Conservation (phyloP, 1,140 invertebrate genomes). For the Diplogasteroides magnus region DNA sequence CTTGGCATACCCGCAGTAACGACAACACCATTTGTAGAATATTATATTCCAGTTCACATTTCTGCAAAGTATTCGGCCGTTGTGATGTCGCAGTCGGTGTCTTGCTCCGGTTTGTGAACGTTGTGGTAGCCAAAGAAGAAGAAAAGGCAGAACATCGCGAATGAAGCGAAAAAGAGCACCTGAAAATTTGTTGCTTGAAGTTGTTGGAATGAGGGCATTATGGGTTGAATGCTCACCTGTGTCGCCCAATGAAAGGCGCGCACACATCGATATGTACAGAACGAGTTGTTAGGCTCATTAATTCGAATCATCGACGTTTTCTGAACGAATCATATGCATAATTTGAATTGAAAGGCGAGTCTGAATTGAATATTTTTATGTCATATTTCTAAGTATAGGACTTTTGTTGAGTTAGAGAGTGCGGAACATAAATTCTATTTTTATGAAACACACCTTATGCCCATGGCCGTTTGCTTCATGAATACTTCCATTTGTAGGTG, state of each 20-base stretch:
- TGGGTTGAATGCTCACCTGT: conserved; percentile 2
- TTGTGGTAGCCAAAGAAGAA: conserved; percentile 54
- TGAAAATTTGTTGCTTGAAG: conserved; percentile 20
- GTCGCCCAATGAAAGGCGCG: conserved; percentile 2
- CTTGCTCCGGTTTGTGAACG: conserved; percentile 25
- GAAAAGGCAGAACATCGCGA: conserved; percentile 49
- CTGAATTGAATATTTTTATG: no score
- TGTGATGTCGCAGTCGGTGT: neutral
- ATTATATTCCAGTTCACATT: no score
- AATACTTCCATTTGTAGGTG: no score
- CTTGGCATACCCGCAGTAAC: no score
- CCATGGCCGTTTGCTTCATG: no score
- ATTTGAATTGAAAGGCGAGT: no score
- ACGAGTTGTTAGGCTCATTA: no score
- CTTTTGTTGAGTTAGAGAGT: no score
- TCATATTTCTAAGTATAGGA: no score
- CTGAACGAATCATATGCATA: no score
- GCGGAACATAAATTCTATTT: neutral
- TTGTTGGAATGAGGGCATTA: neutral
- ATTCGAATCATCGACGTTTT: no score
- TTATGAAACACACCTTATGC: neutral
- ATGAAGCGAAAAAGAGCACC: conserved; percentile 55
- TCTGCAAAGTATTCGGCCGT: neutral
- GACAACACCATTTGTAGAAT: no score
- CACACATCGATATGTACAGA: conserved; percentile 1